phyloP scores from a whole-genome alignment of 2,888 invertebrate genomes.

The Myopa tessellatipennis region DNA sequence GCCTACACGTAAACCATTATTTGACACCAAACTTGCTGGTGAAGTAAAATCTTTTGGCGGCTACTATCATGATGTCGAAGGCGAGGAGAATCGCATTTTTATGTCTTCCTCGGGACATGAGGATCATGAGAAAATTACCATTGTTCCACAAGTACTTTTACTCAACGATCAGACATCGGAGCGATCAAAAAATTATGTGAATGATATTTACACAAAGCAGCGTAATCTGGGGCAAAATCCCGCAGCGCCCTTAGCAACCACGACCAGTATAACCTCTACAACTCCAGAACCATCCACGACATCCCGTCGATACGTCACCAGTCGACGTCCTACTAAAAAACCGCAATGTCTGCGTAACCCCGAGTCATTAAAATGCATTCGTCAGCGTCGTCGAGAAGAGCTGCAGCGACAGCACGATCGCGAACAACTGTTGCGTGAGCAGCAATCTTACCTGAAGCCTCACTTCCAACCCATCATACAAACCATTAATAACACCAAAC shows the following conservation, averaged over 20 bases:
- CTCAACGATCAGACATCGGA: slow-evolving; percentile 61
- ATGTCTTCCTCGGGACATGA: slow-evolving; percentile 49
- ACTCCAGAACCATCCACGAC: slow-evolving; percentile 48
- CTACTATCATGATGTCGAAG: slow-evolving; percentile 58
- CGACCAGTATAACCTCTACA: slow-evolving; percentile 43
- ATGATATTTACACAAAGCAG: slow-evolving; percentile 38
- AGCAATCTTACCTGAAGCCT: slow-evolving; percentile 58
- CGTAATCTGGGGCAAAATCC: slow-evolving; percentile 46
- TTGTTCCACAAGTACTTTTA: slow-evolving; percentile 65
- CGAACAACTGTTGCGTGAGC: slow-evolving; percentile 61
- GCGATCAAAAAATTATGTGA: slow-evolving; percentile 47
- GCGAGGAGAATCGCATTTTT: slow-evolving; percentile 54
- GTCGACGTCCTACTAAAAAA: slow-evolving; percentile 60
- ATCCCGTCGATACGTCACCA: slow-evolving; percentile 48
- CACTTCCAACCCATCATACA: slow-evolving; percentile 62
- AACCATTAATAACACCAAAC: slow-evolving; percentile 63
- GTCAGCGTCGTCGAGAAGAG: slow-evolving; percentile 63
- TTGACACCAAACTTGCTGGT: slow-evolving; percentile 47
- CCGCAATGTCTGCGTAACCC: slow-evolving; percentile 63
- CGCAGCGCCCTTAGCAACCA: slow-evolving; percentile 42
- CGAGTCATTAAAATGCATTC: slow-evolving; percentile 62
- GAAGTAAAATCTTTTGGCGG: slow-evolving; percentile 55
- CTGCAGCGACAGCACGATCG: slow-evolving; percentile 63
- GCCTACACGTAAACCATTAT: slow-evolving; percentile 57
- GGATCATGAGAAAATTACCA: slow-evolving; percentile 59